Percentiles rank a stretch among this genome's conserved stretches.
phyloP scores from a whole-genome alignment of 2,888 invertebrate species.

The Drosophila fulvimacula region DNA sequence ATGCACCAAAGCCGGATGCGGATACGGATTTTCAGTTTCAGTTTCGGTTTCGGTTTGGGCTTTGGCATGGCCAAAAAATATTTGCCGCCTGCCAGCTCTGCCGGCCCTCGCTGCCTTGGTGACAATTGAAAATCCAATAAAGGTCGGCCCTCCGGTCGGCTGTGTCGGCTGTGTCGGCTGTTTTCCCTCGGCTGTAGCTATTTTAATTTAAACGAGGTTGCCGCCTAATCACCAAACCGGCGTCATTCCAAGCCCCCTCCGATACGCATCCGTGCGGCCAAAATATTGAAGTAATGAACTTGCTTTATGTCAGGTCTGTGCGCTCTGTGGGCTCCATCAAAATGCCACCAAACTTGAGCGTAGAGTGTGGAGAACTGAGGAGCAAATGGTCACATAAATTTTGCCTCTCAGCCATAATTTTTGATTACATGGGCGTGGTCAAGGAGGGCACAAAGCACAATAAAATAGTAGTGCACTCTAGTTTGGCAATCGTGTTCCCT shows the following conservation, averaged over 20 bases:
- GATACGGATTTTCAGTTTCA: constrained; percentile 13
- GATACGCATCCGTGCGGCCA: constrained; percentile 57
- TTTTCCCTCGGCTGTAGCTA: constrained; percentile 42
- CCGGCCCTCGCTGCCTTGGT: constrained; percentile 52
- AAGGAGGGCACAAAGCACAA: constrained; percentile 12
- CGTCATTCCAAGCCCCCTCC: constrained; percentile 28
- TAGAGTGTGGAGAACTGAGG: too few species aligned
- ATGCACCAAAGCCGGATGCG: constrained; percentile 6
- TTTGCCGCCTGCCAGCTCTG: constrained; percentile 36
- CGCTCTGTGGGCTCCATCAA: constrained; percentile 49
- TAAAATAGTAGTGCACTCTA: constrained; percentile 20
- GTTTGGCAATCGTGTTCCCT: neutral
- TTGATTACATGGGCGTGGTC: constrained; percentile 70
- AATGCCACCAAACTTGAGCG: constrained; percentile 53
- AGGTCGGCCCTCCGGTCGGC: constrained; percentile 43
- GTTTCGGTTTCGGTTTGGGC: constrained; percentile 13
- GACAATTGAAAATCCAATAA: constrained; percentile 80
- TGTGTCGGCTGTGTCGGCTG: neutral
- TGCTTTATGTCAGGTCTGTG: constrained; percentile 47
- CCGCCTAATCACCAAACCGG: constrained; percentile 74
- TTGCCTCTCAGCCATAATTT: constrained; percentile 66
- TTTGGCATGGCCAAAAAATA: constrained; percentile 55
- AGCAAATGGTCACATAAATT: constrained; percentile 77
- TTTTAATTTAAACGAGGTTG: constrained; percentile 76
- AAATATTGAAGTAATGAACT: constrained; percentile 76